Conservation (phyloP, 2,888 invertebrate genomes). For the Minunthozetes semirufus region DNA sequence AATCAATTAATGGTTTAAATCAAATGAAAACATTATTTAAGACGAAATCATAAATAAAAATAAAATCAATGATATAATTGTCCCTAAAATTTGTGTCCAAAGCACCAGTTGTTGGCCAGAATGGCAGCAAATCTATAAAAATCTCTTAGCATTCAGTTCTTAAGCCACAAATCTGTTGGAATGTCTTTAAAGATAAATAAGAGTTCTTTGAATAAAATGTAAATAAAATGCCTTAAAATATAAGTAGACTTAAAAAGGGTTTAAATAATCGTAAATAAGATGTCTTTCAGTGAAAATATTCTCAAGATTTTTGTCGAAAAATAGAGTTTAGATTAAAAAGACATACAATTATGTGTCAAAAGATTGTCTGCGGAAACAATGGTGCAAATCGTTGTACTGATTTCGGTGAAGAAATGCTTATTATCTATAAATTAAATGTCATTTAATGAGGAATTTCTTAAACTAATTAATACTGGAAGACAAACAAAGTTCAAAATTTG, state of each 20-base stretch:
- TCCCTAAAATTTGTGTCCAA: not conserved
- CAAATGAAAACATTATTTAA: not conserved
- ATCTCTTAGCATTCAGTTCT: not conserved
- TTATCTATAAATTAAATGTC: not conserved
- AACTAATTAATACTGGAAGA: conserved; percentile 9
- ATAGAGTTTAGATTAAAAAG: not conserved
- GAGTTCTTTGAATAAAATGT: not conserved
- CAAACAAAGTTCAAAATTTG: not conserved
- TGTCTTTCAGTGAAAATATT: not conserved
- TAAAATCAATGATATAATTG: not conserved
- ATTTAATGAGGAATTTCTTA: not conserved
- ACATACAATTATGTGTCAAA: not conserved
- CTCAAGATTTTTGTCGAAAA: not conserved
- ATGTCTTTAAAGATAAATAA: not conserved
- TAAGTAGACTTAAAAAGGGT: not conserved
- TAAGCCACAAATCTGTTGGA: conserved; percentile 3
- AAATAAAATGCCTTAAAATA: not conserved
- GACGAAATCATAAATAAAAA: not conserved
- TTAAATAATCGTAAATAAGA: not conserved
- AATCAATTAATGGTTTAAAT: not conserved
- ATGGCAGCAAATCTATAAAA: not conserved
- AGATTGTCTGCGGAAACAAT: not conserved
- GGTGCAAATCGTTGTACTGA: conserved; percentile 11
- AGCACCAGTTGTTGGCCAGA: not conserved
- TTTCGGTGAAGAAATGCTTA: not conserved